These are phyloP conservation scores for Dicyrtomina minuta DNA, from an alignment of 2,888 invertebrate genomes.

Conservation along the genomic window DNA sequence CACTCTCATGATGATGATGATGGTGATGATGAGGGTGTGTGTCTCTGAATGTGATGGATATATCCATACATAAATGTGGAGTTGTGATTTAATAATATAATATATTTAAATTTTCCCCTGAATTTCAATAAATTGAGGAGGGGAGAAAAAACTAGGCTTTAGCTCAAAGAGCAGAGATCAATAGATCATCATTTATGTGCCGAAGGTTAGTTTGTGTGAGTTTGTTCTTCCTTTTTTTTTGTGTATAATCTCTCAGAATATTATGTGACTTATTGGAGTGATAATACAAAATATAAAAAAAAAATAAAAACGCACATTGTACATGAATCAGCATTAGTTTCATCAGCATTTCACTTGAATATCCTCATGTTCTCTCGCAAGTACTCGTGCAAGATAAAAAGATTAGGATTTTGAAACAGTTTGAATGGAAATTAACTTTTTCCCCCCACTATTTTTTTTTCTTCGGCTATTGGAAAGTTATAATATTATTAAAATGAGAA, in stretches of 20 bases:
- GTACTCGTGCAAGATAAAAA: no score
- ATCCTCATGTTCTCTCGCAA: background rate
- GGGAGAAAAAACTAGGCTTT: background rate
- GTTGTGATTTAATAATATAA: no score
- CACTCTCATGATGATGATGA: background rate
- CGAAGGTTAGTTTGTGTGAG: constrained; percentile 18
- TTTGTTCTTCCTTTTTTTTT: background rate
- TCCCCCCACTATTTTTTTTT: no score
- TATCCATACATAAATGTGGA: no score
- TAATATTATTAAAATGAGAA: no score
- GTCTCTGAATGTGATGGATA: no score
- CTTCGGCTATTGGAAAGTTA: no score
- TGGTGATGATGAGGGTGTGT: background rate
- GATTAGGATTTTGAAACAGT: no score
- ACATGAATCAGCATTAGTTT: background rate
- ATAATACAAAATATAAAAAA: no score
- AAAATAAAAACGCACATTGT: background rate
- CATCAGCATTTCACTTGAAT: background rate
- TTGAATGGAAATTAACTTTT: no score
- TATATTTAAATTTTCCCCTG: no score
- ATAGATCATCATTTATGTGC: background rate
- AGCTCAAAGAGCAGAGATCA: constrained; percentile 16
- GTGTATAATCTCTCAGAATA: background rate
- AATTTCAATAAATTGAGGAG: no score
- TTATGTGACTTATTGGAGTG: background rate